Percentiles rank a stretch among this genome's conserved stretches.
Conservation (phyloP, 2,888 invertebrate genomes). For the Coleophora flavipennella region DNA sequence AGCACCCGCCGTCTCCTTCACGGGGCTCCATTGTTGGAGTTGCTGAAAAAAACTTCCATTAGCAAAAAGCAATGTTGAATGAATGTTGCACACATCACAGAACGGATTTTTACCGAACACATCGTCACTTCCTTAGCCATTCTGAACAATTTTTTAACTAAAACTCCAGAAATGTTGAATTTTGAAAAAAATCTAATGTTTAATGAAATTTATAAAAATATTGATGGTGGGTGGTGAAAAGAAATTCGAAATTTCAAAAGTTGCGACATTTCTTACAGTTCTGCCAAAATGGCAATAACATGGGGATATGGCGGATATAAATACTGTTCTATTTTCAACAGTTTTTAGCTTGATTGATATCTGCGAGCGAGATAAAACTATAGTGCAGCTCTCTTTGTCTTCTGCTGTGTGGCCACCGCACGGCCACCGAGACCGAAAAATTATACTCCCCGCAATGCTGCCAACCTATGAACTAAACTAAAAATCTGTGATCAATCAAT, state of each 20-base stretch:
- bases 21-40: slow-evolving; percentile 84
- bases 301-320: no score
- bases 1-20: slow-evolving; percentile 77
- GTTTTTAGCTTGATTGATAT: no score
- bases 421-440: no score
- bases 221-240: slow-evolving; percentile 13
- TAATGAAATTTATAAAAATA: background rate
- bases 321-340: no score
- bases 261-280: slow-evolving; percentile 14
- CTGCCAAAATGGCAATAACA: no score
- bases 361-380: no score
- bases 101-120: slow-evolving; percentile 49
- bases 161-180: slow-evolving; percentile 11
- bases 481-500: no score
- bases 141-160: slow-evolving; percentile 21
- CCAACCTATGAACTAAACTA: no score
- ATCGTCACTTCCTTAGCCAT: slow-evolving; percentile 66
- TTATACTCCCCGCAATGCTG: no score
- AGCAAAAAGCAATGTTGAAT: background rate
- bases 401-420: no score
- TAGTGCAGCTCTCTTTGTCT: no score
- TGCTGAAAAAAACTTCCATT: slow-evolving; percentile 61
- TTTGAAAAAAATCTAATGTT: slow-evolving; percentile 16
- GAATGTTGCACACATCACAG: background rate
- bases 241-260: slow-evolving; percentile 22